Evolutionary conservation across 1,140 invertebrate genomes (phyloP), one percentile per base, ranked within the genome.

Genomic region (Triops cancriformis): DNA sequence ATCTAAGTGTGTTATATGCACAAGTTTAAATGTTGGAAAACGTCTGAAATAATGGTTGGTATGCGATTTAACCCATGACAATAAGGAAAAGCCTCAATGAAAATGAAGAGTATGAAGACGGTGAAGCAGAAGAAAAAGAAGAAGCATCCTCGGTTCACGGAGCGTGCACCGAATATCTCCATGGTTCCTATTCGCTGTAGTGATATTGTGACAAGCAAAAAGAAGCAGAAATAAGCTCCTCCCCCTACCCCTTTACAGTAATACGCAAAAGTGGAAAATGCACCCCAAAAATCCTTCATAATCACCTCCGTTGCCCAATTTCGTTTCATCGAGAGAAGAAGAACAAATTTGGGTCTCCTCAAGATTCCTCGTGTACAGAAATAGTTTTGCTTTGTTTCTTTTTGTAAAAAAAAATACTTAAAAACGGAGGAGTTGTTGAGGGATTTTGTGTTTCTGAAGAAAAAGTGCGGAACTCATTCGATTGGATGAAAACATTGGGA

Each of bases 101-200:
- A 37, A 37, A 37, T 37, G 31, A 37, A 37, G 31, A 37, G 2
- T 2, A 37, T 37, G 31, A 37, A 37, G n/a, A n/a, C n/a, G n/a
- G n/a, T n/a, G n/a, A n/a, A n/a, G n/a, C n/a, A n/a, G n/a, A n/a
- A n/a, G n/a, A n/a, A n/a, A n/a, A n/a, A n/a, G n/a, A n/a, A n/a
- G 23, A 64, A 64, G 51, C 51, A 64, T 64, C 51, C 51, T 64
- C 51, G 74, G 37, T 43, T 45, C 10, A 76, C 74, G 74, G 37
- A 76, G 37, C 37, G 27, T 76, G 74, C 74, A 76, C 74, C 74
- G 74, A 45, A 76, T 76, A 76, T 76, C 74, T 76, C 74, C 77
- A 78, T 78, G 77, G 77, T 78, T 78, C 77, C 77, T 78, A 78
- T 78, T 78, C 74, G 42, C 73, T 43, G 77, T 78, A 78, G 77